Conservation (phyloP, 37 sponge, comb jelly and placozoan species). For the Diacarnus erythraeanus region DNA sequence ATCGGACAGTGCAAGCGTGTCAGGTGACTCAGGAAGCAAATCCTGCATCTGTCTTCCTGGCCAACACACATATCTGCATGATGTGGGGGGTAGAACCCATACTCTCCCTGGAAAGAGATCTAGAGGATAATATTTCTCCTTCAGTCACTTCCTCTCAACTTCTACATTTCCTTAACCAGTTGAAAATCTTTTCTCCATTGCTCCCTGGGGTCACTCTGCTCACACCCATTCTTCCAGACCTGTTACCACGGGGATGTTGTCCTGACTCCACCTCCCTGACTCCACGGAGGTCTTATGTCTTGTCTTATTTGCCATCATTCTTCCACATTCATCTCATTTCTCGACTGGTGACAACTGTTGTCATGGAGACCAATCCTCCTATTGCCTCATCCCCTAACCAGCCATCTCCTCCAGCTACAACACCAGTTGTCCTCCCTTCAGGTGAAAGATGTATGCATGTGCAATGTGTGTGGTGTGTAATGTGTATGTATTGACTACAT, state of each 20-base stretch:
- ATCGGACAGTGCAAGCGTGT: conserved; percentile 18
- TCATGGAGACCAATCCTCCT: background rate
- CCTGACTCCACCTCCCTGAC: conserved; percentile 27
- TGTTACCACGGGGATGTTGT: conserved; percentile 1
- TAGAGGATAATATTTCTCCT: background rate
- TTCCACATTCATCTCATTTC: conserved; percentile 33
- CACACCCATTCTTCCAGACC: conserved; percentile 14
- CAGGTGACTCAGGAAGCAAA: background rate
- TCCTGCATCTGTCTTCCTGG: conserved; percentile 15
- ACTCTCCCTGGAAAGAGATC: background rate
- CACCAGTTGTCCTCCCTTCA: background rate
- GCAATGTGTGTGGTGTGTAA: background rate
- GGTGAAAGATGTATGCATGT: background rate
- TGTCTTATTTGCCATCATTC: conserved; percentile 35
- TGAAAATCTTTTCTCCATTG: conserved; percentile 39
- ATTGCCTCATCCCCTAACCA: background rate
- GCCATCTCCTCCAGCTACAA: background rate
- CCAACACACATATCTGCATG: conserved; percentile 43
- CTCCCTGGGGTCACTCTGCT: conserved; percentile 31
- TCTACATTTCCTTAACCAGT: conserved; percentile 31
- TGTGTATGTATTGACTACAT: too few species aligned
- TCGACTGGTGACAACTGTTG: conserved; percentile 1
- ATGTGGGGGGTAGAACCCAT: conserved; percentile 54
- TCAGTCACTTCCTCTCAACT: conserved; percentile 26
- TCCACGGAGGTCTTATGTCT: conserved; percentile 42